Percentiles rank a stretch among this genome's conserved stretches.
Conservation (phyloP, 1,140 invertebrate genomes). For the Delia radicum region DNA sequence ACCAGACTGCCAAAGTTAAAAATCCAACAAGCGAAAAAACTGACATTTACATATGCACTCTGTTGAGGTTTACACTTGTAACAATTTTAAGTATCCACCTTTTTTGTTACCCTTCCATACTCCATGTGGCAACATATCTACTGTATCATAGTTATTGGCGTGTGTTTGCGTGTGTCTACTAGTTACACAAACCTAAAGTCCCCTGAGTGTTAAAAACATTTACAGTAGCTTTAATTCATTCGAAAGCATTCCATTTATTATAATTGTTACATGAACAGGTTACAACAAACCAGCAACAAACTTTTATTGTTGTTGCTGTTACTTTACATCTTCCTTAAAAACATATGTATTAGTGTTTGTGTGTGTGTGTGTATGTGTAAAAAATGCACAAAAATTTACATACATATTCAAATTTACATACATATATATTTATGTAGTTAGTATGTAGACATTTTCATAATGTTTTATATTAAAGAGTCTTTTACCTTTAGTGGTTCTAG, state of each 20-base stretch:
- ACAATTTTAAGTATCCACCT: constrained; percentile 20
- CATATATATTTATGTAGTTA: not conserved
- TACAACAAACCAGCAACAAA: constrained; percentile 1
- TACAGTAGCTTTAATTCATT: constrained; percentile 9
- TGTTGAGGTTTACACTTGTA: constrained; percentile 24
- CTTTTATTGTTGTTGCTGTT: not conserved
- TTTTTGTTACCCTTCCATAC: not conserved
- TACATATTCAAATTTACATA: not conserved
- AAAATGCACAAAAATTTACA: constrained; percentile 1
- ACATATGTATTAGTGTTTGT: not conserved
- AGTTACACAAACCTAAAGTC: not conserved
- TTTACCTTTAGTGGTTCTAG: not conserved
- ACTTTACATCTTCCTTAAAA: not conserved
- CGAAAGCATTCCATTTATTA: constrained; percentile 23
- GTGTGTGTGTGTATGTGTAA: not conserved
- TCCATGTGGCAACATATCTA: not conserved
- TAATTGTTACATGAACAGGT: constrained; percentile 19
- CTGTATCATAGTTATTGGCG: not conserved
- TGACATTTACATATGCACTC: constrained; percentile 23
- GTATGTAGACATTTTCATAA: not conserved
- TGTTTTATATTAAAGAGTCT: not conserved
- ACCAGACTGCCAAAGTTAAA: not conserved
- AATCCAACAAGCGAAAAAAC: constrained; percentile 11
- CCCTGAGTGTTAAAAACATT: constrained; percentile 20
- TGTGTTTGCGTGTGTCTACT: not conserved